phyloP scores from a whole-genome alignment of 2,888 invertebrate species.

The Entomobrya multifasciata region DNA sequence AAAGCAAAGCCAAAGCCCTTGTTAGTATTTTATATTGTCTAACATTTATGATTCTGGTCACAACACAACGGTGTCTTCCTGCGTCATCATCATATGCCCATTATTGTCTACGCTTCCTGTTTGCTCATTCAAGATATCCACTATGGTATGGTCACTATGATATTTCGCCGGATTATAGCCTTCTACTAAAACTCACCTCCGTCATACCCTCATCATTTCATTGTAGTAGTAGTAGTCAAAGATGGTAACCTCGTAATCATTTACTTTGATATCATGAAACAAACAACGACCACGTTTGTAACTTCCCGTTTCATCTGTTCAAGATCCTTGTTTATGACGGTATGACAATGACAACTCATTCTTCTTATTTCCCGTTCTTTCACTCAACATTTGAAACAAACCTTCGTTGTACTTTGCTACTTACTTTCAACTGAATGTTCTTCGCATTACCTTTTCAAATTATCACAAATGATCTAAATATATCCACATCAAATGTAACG shows the following conservation, averaged over 20 bases:
- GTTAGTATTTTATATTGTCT: conserved; percentile 12
- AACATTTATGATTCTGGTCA: conserved; percentile 45
- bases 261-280: no score
- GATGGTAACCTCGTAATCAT: no score
- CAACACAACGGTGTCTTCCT: conserved; percentile 9
- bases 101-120: conserved; percentile 4
- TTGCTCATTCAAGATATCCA: conserved; percentile 45
- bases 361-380: neutral
- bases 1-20: conserved; percentile 21
- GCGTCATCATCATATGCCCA: conserved; percentile 29
- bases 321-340: no score
- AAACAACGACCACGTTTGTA: neutral
- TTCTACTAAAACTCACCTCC: neutral
- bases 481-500: neutral
- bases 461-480: neutral
- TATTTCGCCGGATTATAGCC: neutral
- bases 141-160: no score
- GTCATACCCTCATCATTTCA: neutral
- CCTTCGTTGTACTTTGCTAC: neutral
- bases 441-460: no score
- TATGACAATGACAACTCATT: neutral
- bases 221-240: neutral
- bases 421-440: neutral
- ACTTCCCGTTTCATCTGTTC: neutral
- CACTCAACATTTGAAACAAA: neutral